These are phyloP conservation scores for Cotesia glomerata DNA, from an alignment of 1,140 invertebrate species.

Conservation along the genomic window DNA sequence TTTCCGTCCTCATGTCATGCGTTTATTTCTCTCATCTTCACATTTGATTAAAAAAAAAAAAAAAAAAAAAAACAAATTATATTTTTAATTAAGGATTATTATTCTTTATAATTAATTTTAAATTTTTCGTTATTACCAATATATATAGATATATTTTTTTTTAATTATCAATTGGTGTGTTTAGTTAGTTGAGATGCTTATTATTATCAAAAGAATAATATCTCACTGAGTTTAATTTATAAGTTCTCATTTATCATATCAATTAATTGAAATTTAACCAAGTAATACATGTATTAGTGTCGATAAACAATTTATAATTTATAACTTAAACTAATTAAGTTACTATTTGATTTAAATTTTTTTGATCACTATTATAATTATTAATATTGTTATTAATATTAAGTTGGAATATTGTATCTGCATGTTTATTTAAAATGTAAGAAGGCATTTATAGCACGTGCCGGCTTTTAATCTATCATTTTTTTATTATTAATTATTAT, in stretches of 20 bases:
- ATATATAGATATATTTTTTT: conserved; percentile 8
- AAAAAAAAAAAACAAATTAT: background rate
- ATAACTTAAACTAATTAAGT: background rate
- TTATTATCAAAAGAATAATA: conserved; percentile 27
- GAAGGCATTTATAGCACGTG: conserved; percentile 11
- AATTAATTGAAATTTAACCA: conserved; percentile 20
- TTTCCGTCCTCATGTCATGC: conserved; percentile 13
- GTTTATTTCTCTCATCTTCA: background rate
- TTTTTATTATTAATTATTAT: background rate
- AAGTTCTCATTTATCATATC: too few species aligned
- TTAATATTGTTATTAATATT: background rate
- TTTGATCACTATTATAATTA: conserved; percentile 7
- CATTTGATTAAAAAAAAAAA: background rate
- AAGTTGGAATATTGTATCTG: conserved; percentile 30
- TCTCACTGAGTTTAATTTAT: too few species aligned
- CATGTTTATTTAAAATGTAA: conserved; percentile 18
- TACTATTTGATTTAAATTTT: conserved; percentile 13
- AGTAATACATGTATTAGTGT: too few species aligned
- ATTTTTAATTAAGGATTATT: too few species aligned
- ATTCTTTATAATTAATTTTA: too few species aligned
- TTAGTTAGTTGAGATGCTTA: conserved; percentile 43
- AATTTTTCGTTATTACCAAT: too few species aligned
- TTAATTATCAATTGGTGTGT: conserved; percentile 5
- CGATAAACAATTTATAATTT: too few species aligned
- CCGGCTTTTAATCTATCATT: background rate